These are phyloP conservation scores for Romanomermis culicivorax DNA, from an alignment of 2,888 invertebrate genomes.

Conservation along the genomic window DNA sequence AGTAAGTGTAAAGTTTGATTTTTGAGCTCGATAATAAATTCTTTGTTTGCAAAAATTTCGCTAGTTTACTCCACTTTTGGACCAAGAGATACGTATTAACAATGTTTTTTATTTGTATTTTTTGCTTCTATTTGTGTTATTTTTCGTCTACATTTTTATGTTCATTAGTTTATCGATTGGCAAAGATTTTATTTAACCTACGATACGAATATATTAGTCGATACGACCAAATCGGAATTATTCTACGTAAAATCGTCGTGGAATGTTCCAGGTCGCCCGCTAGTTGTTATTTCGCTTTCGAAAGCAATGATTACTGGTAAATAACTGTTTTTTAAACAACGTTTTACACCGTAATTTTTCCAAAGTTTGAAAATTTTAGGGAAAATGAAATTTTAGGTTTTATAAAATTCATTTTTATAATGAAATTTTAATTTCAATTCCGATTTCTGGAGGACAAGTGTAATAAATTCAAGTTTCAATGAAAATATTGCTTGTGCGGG, in stretches of 20 bases:
- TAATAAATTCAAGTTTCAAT: no score
- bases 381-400: not conserved
- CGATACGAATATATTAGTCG: slow-evolving; percentile 90
- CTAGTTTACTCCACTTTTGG: no score
- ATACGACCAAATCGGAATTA: slow-evolving; percentile 86
- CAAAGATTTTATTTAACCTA: slow-evolving; percentile 93
- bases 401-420: slow-evolving; percentile 39
- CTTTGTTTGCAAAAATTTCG: not conserved
- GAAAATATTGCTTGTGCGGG: no score
- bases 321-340: not conserved
- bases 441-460: no score
- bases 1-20: slow-evolving; percentile 43
- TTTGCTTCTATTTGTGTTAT: not conserved
- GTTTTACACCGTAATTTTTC: no score
- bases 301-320: not conserved
- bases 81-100: no score
- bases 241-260: slow-evolving; percentile 94
- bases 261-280: slow-evolving; percentile 89
- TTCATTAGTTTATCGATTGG: slow-evolving; percentile 95
- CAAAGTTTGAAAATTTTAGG: not conserved
- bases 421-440: no score
- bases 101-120: not conserved
- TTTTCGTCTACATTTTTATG: not conserved
- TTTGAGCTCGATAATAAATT: not conserved
- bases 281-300: slow-evolving; percentile 47